Conservation (phyloP, 2,797 vertebrate genomes). For the Synaphobranchus kaupii region DNA sequence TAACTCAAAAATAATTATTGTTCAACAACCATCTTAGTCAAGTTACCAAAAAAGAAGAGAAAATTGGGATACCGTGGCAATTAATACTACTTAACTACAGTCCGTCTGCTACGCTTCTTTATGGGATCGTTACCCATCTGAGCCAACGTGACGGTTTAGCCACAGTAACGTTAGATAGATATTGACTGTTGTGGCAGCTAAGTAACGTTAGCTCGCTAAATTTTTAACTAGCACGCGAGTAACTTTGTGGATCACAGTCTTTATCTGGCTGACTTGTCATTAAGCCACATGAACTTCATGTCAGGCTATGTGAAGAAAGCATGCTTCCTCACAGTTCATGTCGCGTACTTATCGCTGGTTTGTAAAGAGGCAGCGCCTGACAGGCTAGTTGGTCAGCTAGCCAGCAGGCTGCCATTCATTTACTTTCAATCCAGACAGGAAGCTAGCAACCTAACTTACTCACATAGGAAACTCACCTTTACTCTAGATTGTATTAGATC, state of each 20-base stretch:
- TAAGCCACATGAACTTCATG: background rate
- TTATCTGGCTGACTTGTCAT: background rate
- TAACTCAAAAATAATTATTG: background rate
- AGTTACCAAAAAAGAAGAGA: background rate
- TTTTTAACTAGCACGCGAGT: background rate
- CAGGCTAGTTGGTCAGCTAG: slow-evolving; percentile 13
- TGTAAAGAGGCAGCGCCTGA: background rate
- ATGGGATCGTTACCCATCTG: background rate
- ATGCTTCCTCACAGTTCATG: background rate
- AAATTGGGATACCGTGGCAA: background rate
- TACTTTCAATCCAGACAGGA: background rate
- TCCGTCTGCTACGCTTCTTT: background rate
- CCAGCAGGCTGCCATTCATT: slow-evolving; percentile 16
- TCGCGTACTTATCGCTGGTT: slow-evolving; percentile 19
- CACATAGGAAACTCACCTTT: slow-evolving; percentile 2
- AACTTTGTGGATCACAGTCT: background rate
- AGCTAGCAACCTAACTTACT: background rate
- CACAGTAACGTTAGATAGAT: background rate
- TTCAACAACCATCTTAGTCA: background rate
- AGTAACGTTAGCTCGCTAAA: background rate
- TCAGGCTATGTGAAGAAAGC: background rate
- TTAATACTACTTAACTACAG: background rate
- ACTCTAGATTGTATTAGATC: background rate
- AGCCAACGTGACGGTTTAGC: background rate
- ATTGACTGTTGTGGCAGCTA: background rate